Conservation (phyloP, 2,113 vertebrate species). For the Coregonus clupeaformis region DNA sequence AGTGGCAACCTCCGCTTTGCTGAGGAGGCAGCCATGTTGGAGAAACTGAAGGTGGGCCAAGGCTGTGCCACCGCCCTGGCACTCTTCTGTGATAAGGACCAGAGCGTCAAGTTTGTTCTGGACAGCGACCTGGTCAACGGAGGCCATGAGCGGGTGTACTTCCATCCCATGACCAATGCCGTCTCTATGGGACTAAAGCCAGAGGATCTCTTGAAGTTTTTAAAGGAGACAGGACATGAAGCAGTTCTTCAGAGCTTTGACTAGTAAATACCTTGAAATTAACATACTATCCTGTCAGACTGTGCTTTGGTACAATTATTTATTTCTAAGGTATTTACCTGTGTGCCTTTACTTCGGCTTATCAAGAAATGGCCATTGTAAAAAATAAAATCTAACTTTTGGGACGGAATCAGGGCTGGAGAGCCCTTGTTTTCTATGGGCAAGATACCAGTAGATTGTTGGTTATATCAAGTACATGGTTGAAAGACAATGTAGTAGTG, state of each 20-base stretch:
- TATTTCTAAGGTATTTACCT: too few species aligned
- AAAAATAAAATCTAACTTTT: too few species aligned
- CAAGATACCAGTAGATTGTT: too few species aligned
- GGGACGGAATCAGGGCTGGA: too few species aligned
- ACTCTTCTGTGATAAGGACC: conserved; percentile 83
- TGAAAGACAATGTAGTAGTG: too few species aligned
- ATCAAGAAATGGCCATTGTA: too few species aligned
- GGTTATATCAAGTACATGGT: too few species aligned
- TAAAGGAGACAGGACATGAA: conserved; percentile 85
- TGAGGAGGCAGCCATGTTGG: conserved; percentile 85
- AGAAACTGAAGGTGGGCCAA: conserved; percentile 84
- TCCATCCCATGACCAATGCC: conserved; percentile 92
- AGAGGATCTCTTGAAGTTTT: conserved; percentile 79
- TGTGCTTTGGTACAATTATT: too few species aligned
- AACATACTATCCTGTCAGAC: neutral
- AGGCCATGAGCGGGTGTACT: conserved; percentile 80
- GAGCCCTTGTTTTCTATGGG: too few species aligned
- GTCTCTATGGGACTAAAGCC: conserved; percentile 87
- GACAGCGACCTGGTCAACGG: conserved; percentile 82
- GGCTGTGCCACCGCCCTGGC: conserved; percentile 86
- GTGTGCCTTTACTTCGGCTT: too few species aligned
- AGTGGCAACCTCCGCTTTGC: conserved; percentile 90
- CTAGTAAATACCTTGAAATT: conserved; percentile 35
- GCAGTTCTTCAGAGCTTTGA: conserved; percentile 75
- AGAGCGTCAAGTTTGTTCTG: conserved; percentile 81